Conservation (phyloP, 2,888 invertebrate species). For the Agriopis marginaria region DNA sequence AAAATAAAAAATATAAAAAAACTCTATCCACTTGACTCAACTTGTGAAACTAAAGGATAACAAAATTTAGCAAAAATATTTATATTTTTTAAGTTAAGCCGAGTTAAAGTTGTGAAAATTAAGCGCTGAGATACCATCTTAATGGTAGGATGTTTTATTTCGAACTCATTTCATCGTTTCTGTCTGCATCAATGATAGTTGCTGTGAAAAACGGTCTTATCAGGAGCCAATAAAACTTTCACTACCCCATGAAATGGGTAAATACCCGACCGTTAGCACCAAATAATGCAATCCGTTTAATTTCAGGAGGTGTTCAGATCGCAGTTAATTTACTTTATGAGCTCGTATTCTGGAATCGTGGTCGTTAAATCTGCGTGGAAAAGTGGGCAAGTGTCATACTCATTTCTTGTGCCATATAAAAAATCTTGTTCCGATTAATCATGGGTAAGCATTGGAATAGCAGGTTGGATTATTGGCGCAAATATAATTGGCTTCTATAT, state of each 20-base stretch:
- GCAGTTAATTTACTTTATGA: slow-evolving; percentile 56
- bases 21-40: too few species aligned
- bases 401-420: slow-evolving; percentile 21
- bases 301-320: slow-evolving; percentile 53
- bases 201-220: slow-evolving; percentile 12
- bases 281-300: slow-evolving; percentile 49
- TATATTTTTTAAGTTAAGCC: too few species aligned
- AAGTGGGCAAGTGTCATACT: slow-evolving; percentile 23
- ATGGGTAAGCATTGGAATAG: background rate
- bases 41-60: too few species aligned
- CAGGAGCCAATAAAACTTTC: slow-evolving; percentile 26
- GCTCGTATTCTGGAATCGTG: slow-evolving; percentile 46
- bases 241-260: slow-evolving; percentile 32
- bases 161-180: background rate
- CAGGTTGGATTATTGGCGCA: too few species aligned
- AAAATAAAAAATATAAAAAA: too few species aligned
- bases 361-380: slow-evolving; percentile 35
- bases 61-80: too few species aligned
- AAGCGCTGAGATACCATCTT: too few species aligned
- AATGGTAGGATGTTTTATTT: background rate
- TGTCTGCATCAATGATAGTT: background rate
- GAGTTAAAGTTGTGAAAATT: too few species aligned
- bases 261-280: slow-evolving; percentile 27
- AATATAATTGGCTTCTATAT: too few species aligned
- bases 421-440: slow-evolving; percentile 3